Evolutionary conservation across 53 echinoderm and acorn worm genomes (phyloP).

Genomic region (Actinopyga echinites): DNA sequence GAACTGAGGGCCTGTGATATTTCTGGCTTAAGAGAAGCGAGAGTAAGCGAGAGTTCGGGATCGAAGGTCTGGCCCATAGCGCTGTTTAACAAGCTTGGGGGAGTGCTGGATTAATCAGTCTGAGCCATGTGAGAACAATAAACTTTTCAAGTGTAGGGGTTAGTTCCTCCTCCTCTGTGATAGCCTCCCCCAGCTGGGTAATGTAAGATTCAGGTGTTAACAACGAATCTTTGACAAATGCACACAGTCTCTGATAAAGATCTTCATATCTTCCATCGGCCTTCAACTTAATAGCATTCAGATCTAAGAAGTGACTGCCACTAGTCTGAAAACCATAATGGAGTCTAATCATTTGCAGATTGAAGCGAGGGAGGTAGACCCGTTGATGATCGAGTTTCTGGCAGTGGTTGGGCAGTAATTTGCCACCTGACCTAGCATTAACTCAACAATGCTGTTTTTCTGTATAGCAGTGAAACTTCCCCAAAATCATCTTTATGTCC

Average conservation of each 20-base stretch:
- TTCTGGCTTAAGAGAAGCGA: constrained; percentile 64
- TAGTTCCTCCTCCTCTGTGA: constrained; percentile 54
- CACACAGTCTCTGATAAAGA: constrained; percentile 45
- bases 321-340: constrained; percentile 48
- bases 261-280: constrained; percentile 54
- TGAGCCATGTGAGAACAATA: constrained; percentile 49
- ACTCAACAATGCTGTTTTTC: too few species aligned
- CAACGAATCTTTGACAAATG: constrained; percentile 54
- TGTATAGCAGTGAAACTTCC: too few species aligned
- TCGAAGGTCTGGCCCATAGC: constrained; percentile 65
- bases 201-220: not conserved
- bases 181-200: constrained; percentile 23
- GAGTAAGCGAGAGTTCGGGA: constrained; percentile 56
- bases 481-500: too few species aligned
- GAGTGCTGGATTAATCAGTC: constrained; percentile 41
- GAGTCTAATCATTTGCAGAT: too few species aligned
- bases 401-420: too few species aligned
- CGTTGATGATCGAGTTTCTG: too few species aligned
- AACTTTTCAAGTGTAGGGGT: constrained; percentile 62
- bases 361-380: too few species aligned
- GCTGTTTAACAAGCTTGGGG: constrained; percentile 48
- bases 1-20: too few species aligned
- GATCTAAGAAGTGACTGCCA: constrained; percentile 44
- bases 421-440: too few species aligned
- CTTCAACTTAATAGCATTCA: constrained; percentile 37